Evolutionary conservation across 2,113 vertebrate genomes (phyloP), one percentile per base, ranked within the genome.

Genomic region (Mormoops blainvillei): DNA sequence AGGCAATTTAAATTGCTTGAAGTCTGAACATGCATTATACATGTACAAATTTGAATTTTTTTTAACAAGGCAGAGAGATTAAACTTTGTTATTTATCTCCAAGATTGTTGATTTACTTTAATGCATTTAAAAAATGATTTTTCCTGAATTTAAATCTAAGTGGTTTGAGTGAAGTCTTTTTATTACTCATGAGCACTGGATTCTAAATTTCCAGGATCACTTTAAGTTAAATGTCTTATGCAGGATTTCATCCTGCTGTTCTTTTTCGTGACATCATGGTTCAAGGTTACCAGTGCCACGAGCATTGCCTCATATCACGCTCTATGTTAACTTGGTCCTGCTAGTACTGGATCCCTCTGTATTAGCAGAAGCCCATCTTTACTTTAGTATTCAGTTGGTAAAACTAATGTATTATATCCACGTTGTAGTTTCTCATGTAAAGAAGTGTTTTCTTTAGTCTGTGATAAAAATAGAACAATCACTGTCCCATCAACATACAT

Each of bases 381-480:
- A 36, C n/a, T 73, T 33, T 43, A 83, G 80, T 63, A 33, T 92
- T 87, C 70, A 93, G 3, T 36, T 86, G 33, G 56, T 74, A 85
- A 63, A 52, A 92, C 68, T 77, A 78, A 84, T 74, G 50, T 84
- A 82, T 96, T 92, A 38, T 92, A 84, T 83, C 58, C 56, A 43
- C 67, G 58, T 91, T 89, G 45, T 74, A 80, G 7, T 82, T 77
- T 97, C 41, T 95, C 58, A 65, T 50, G 43, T 71, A 84, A 94
- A 91, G 52, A 38, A 63, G 18, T 50, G 33, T 87, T 94, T 76
- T 63, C 48, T 87, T 74, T 58, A 80, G 77, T 82, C 33, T 78
- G 54, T 89, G 61, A 68, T 81, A 92, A 93, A 93, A 92, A 97
- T 70, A 93, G 89, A 95, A 77, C 33, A 56, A 71, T 91, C n/a